Percentiles rank a stretch among this genome's conserved stretches.
Conservation (phyloP, 2,797 vertebrate genomes). For the Chaenodraco wilsoni region DNA sequence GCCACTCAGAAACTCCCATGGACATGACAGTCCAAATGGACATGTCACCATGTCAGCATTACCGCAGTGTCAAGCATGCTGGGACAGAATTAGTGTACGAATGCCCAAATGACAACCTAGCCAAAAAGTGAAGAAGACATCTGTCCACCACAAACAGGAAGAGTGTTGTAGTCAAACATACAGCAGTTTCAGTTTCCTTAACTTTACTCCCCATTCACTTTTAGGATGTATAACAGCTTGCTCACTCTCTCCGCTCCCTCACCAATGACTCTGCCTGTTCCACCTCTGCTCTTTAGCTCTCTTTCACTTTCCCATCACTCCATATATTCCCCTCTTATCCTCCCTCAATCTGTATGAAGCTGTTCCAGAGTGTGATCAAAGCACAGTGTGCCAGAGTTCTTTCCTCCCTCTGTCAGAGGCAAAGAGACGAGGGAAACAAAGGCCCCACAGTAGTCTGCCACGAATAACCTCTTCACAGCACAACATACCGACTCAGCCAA, state of each 20-base stretch:
- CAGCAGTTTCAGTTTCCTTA: constrained; percentile 20
- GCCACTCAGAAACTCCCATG: constrained; percentile 3
- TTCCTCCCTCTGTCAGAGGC: constrained; percentile 76
- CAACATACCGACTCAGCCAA: constrained; percentile 53
- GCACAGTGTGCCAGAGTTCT: constrained; percentile 66
- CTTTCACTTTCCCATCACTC: constrained; percentile 63
- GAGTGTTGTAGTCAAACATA: constrained; percentile 2
- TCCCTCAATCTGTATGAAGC: constrained; percentile 71
- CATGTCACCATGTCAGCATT: background rate
- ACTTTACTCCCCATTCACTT: constrained; percentile 14
- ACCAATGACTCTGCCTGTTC: constrained; percentile 37
- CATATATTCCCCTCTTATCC: constrained; percentile 50
- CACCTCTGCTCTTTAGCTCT: constrained; percentile 61
- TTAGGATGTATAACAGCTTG: constrained; percentile 33
- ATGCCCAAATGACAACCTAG: background rate
- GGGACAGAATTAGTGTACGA: constrained; percentile 3
- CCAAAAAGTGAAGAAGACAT: background rate
- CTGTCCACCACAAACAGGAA: background rate
- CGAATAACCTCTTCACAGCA: constrained; percentile 76
- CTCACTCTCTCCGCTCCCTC: constrained; percentile 35
- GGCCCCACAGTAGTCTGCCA: constrained; percentile 76
- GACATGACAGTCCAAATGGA: constrained; percentile 1
- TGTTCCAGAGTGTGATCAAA: constrained; percentile 79
- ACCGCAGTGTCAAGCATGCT: background rate
- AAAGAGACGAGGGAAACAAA: constrained; percentile 75